These are phyloP conservation scores for Parasteatoda tepidariorum DNA, from an alignment of 1,140 invertebrate species.

Conservation along the genomic window DNA sequence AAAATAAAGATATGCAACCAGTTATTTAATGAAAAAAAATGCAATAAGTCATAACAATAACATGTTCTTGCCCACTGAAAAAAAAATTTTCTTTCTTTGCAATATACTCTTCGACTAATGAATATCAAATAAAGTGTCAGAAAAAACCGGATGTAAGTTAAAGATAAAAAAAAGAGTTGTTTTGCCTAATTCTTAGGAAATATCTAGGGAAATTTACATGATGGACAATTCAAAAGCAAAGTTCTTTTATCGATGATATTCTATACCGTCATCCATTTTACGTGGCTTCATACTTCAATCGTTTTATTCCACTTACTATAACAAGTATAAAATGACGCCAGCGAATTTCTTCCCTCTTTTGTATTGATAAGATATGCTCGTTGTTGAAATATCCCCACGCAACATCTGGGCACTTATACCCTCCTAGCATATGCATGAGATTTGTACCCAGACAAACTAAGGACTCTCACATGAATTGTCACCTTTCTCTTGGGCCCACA, in stretches of 20 bases:
- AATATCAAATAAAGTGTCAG: too few relatives aligned
- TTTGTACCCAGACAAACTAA: background rate
- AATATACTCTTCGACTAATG: too few relatives aligned
- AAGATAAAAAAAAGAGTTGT: too few relatives aligned
- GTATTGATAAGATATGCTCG: slow-evolving; percentile 5
- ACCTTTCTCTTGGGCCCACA: background rate
- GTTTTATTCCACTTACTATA: background rate
- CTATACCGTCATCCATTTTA: background rate
- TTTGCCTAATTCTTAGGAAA: too few relatives aligned
- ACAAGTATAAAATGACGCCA: slow-evolving; percentile 10
- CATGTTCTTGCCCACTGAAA: too few relatives aligned
- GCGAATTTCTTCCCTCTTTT: background rate
- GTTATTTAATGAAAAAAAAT: too few relatives aligned
- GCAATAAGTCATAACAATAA: too few relatives aligned
- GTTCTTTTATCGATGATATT: background rate
- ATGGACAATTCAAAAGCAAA: slow-evolving; percentile 28
- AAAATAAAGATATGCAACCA: too few relatives aligned
- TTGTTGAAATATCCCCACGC: slow-evolving; percentile 9
- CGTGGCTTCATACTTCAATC: background rate
- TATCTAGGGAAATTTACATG: slow-evolving; percentile 28
- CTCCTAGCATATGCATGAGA: slow-evolving; percentile 42
- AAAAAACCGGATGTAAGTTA: too few relatives aligned
- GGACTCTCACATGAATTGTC: slow-evolving; percentile 4
- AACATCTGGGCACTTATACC: slow-evolving; percentile 10
- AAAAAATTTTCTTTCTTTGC: too few relatives aligned